Percentiles rank a stretch among this genome's conserved stretches.
Evolutionary conservation across 2,797 vertebrate species (phyloP).

Genomic region (Xiphorhynchus erythropygius): DNA sequence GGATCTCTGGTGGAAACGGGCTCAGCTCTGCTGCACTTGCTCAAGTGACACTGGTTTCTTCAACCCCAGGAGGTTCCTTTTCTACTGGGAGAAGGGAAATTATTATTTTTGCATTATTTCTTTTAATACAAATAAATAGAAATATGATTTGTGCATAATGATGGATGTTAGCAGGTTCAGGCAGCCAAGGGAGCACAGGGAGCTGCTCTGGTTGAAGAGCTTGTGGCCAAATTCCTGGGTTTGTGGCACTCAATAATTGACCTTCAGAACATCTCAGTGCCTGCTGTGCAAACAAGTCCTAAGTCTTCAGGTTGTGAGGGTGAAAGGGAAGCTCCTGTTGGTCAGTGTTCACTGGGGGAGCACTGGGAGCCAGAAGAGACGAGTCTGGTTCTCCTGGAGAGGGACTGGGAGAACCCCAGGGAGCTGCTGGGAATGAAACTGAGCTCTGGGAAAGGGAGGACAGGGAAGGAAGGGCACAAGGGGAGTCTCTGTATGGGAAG

Average conservation of each 20-base stretch:
- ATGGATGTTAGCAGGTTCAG: fast-evolving
- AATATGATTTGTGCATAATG: background rate
- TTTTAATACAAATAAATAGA: too few relatives aligned
- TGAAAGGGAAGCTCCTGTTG: background rate
- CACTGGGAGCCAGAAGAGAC: background rate
- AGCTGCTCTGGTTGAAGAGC: background rate
- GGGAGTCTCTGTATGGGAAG: fast-evolving
- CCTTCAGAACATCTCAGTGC: background rate
- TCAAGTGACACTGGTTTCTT: background rate
- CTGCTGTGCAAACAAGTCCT: background rate
- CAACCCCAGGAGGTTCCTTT: background rate
- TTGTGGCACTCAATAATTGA: fast-evolving
- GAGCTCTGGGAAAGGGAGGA: background rate
- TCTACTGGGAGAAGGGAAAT: background rate
- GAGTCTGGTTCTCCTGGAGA: background rate
- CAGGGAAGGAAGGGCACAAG: background rate
- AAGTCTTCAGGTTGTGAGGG: background rate
- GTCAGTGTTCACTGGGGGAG: background rate
- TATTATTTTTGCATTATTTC: background rate
- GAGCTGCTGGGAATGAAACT: background rate
- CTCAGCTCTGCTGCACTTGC: background rate
- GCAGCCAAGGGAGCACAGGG: fast-evolving
- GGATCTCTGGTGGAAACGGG: background rate
- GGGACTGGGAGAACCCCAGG: background rate
- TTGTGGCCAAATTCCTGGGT: background rate